phyloP scores from a whole-genome alignment of 2,797 vertebrate species.

The Acrossocheilus wenchowensis region DNA sequence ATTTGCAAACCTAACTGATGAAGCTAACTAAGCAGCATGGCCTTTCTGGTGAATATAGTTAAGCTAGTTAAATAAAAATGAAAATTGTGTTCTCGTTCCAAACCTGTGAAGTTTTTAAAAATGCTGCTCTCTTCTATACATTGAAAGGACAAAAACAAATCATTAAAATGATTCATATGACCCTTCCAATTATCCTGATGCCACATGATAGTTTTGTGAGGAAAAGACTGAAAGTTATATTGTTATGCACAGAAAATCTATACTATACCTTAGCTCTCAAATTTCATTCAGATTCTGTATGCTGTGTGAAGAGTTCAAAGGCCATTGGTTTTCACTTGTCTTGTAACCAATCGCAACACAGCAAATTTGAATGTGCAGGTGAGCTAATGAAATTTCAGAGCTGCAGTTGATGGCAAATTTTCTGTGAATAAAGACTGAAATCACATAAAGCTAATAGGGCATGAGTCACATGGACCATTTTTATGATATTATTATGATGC shows the following conservation, averaged over 20 bases:
- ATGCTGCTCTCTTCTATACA: background rate
- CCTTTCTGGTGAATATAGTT: background rate
- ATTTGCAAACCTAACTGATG: background rate
- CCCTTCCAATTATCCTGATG: background rate
- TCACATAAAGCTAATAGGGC: background rate
- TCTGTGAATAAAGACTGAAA: background rate
- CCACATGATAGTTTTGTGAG: background rate
- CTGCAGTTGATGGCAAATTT: background rate
- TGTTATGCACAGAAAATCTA: background rate
- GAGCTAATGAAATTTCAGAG: background rate
- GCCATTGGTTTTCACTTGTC: background rate
- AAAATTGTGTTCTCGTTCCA: background rate
- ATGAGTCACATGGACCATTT: background rate
- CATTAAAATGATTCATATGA: background rate
- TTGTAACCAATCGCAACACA: background rate
- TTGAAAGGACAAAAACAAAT: background rate
- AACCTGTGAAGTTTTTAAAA: background rate
- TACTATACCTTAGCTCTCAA: background rate
- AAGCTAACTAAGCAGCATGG: background rate
- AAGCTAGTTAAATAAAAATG: background rate
- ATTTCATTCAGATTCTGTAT: background rate
- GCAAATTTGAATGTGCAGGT: background rate
- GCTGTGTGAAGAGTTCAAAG: conserved; percentile 4
- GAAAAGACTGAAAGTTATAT: background rate
- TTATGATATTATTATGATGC: background rate